These are phyloP conservation scores for Pygmarrhopalites habei DNA, from an alignment of 1,140 invertebrate species.

Conservation along the genomic window DNA sequence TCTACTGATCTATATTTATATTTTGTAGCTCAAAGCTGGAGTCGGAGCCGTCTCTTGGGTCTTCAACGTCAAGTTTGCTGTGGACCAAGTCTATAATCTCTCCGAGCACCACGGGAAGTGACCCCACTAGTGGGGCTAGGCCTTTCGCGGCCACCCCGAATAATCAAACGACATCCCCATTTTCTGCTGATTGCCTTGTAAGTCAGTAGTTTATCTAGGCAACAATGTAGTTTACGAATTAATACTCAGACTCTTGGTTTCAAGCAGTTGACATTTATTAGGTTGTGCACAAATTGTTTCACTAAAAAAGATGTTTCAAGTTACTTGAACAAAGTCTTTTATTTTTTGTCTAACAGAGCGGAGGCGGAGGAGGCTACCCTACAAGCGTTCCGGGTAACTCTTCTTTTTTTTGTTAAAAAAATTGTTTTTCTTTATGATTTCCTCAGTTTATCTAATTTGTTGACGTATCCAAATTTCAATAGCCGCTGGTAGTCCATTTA, in stretches of 20 bases:
- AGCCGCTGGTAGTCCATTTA: conserved; percentile 38
- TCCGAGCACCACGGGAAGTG: conserved; percentile 40
- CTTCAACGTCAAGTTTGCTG: conserved; percentile 35
- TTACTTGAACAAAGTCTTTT: too few species aligned
- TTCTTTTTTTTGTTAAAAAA: too few species aligned
- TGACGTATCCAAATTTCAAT: too few species aligned
- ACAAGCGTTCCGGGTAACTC: conserved; percentile 29
- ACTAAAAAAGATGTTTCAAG: too few species aligned
- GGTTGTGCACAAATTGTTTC: too few species aligned
- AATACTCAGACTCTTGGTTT: too few species aligned
- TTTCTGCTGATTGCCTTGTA: conserved; percentile 37
- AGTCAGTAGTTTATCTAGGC: too few species aligned
- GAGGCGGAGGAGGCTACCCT: conserved; percentile 35
- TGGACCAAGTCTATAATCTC: conserved; percentile 40
- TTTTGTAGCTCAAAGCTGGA: conserved; percentile 39
- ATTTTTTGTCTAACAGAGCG: conserved; percentile 16
- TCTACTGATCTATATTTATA: background rate
- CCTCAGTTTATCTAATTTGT: too few species aligned
- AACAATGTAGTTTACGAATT: too few species aligned
- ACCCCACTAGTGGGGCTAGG: conserved; percentile 37
- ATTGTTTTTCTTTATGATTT: too few species aligned
- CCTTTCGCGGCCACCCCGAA: conserved; percentile 40
- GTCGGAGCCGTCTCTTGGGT: conserved; percentile 38
- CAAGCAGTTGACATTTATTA: too few species aligned
- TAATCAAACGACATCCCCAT: conserved; percentile 39